Percentiles rank a stretch among this genome's conserved stretches.
Evolutionary conservation across 2,888 invertebrate species (phyloP).

Genomic region (Drosophila kuntzei): DNA sequence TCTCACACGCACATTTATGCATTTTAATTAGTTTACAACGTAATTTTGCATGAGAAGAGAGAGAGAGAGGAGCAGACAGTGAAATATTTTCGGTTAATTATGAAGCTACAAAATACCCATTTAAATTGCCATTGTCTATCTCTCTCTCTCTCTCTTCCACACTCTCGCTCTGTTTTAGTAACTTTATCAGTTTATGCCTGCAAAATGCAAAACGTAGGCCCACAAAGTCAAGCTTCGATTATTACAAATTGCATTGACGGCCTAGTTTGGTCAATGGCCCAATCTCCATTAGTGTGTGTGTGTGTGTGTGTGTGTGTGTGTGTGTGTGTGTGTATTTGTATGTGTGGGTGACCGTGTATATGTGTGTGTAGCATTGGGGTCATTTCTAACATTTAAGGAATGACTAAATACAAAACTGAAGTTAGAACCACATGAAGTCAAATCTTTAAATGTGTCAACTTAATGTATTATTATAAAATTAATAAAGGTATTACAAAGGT

Average conservation of each 20-base stretch:
- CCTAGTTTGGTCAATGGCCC: conserved; percentile 40
- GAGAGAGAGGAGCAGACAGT: not conserved
- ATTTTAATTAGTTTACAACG: conserved; percentile 71
- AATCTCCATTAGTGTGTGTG: conserved; percentile 13
- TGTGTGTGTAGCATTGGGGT: not conserved
- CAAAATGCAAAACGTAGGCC: conserved; percentile 28
- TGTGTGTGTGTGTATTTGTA: not conserved
- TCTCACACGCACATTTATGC: conserved; percentile 42
- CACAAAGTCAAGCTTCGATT: conserved; percentile 47
- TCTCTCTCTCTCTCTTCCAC: not conserved
- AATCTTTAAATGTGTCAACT: conserved; percentile 7
- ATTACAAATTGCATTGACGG: conserved; percentile 61
- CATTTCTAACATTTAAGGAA: conserved; percentile 35
- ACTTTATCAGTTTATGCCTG: conserved; percentile 60
- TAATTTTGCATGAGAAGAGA: conserved; percentile 45
- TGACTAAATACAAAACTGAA: conserved; percentile 18
- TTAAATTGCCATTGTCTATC: conserved; percentile 52
- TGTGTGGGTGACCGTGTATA: not conserved
- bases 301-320: not conserved
- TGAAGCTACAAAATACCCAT: conserved; percentile 49
- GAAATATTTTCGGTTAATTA: conserved; percentile 55
- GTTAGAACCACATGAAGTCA: not conserved
- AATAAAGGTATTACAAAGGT: conserved; percentile 17
- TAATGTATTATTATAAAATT: conserved; percentile 4
- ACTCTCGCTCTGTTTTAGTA: not conserved